Evolutionary conservation across 2,888 invertebrate species (phyloP).

Genomic region (Carterocephalus palaemon): DNA sequence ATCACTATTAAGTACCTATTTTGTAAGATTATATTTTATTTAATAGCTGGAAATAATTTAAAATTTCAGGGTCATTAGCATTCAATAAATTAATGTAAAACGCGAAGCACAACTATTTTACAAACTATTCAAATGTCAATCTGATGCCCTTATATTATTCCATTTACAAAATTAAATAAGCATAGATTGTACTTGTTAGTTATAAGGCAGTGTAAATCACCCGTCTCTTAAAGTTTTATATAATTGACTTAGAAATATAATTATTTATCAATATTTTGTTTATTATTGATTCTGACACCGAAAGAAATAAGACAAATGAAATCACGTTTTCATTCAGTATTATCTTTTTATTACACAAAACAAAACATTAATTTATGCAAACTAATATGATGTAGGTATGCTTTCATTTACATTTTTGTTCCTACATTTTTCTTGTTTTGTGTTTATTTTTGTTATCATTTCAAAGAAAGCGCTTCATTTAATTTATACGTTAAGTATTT

Average conservation of each 20-base stretch:
- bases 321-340: slow-evolving; percentile 40
- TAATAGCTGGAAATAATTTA: too few relatives aligned
- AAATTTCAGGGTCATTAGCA: too few relatives aligned
- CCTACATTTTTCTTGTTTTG: too few relatives aligned
- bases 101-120: slow-evolving; percentile 10
- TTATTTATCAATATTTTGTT: slow-evolving; percentile 76
- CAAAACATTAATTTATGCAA: slow-evolving; percentile 10
- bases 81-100: too few relatives aligned
- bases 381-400: too few relatives aligned
- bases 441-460: too few relatives aligned
- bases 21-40: too few relatives aligned
- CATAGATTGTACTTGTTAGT: slow-evolving; percentile 63
- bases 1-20: too few relatives aligned
- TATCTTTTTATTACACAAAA: slow-evolving; percentile 51
- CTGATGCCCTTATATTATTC: slow-evolving; percentile 61
- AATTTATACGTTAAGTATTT: too few relatives aligned
- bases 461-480: too few relatives aligned
- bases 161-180: slow-evolving; percentile 76
- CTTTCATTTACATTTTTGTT: too few relatives aligned
- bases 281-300: slow-evolving; percentile 72
- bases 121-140: slow-evolving; percentile 32
- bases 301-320: slow-evolving; percentile 69
- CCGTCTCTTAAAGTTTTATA: slow-evolving; percentile 79
- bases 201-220: slow-evolving; percentile 75
- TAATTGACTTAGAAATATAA: slow-evolving; percentile 78